Evolutionary conservation across 2,113 vertebrate genomes (phyloP), one percentile per base, ranked within the genome.

Genomic region (Tenrec ecaudatus): DNA sequence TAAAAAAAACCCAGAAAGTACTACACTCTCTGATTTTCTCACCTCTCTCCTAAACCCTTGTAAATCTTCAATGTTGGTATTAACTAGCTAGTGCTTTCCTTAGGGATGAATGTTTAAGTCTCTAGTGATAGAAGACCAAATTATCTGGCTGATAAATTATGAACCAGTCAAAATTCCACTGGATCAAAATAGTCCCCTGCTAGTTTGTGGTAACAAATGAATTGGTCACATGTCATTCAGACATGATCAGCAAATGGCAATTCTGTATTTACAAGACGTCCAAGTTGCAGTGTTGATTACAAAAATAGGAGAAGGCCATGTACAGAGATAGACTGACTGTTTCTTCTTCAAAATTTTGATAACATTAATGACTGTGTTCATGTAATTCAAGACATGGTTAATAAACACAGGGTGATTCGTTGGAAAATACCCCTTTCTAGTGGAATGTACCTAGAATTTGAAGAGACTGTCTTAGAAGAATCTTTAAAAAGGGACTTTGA

Each of bases 371-470:
- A 85, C 23, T 58, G 7, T 53, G 12, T 53, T 14, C 47, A 53
- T 10, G 9, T 25, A 92, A 89, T 29, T 23, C 69, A 78, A 82
- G 43, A 87, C 29, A 92, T 81, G 19, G 8, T 77, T 71, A 89
- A 89, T 85, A 8, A 82, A 79, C 17, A 91, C 62, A 84, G 16
- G 36, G 33, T 58, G 75, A 57, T 73, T 58, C 25, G 33, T 92
- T 82, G 89, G 20, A 40, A 93, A 93, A 86, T 77, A 43, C n/a
- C 12, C 57, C 31, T 93, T 75, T 43, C 17, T 86, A 86, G 62
- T 77, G 82, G 82, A 95, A 94, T 88, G 85, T 83, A 93, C 71
- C 84, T 88, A 57, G 38, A n/a, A 29, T 3, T 86, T 79, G 22
- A 95, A 85, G 47, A 86, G 23, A 90, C 10, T 90, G 8, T 78